Conservation (phyloP, 1,140 invertebrate species). For the Araneus ventricosus region DNA sequence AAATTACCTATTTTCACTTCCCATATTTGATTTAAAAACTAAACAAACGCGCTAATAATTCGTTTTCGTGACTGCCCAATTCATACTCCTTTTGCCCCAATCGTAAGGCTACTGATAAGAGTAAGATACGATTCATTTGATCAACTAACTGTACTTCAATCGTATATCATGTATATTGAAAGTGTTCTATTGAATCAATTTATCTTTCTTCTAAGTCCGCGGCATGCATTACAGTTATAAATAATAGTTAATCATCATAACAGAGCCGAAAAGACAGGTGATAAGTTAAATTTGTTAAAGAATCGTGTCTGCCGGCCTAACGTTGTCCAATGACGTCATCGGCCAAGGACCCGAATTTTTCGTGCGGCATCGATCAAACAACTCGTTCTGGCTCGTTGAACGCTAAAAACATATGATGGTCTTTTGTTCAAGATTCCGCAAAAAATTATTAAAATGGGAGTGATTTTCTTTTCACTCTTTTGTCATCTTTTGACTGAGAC, state of each 20-base stretch:
- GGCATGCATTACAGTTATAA: neutral
- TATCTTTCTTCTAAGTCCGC: neutral
- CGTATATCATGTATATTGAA: too few relatives aligned
- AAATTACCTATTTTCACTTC: too few relatives aligned
- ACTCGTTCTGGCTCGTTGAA: slow-evolving; percentile 54
- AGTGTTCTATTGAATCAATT: too few relatives aligned
- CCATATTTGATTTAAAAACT: too few relatives aligned
- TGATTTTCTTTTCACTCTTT: slow-evolving; percentile 63
- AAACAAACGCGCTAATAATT: too few relatives aligned
- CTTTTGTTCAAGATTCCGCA: slow-evolving; percentile 68
- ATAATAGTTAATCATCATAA: neutral
- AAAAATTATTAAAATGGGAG: slow-evolving; percentile 53
- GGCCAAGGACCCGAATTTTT: slow-evolving; percentile 68
- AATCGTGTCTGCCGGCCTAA: slow-evolving; percentile 28
- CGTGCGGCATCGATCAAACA: slow-evolving; percentile 57
- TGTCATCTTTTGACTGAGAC: slow-evolving; percentile 40
- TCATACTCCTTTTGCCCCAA: too few relatives aligned
- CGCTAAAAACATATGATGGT: slow-evolving; percentile 49
- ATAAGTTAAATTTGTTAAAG: slow-evolving; percentile 33
- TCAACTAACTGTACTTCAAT: too few relatives aligned
- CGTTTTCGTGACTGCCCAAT: too few relatives aligned
- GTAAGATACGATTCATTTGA: too few relatives aligned
- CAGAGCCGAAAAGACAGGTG: neutral
- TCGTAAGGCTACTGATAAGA: too few relatives aligned
- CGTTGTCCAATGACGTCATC: slow-evolving; percentile 30